Base-by-base conservation (phyloP, 1,140 invertebrate species). In the Eulimnadia texana region DNA sequence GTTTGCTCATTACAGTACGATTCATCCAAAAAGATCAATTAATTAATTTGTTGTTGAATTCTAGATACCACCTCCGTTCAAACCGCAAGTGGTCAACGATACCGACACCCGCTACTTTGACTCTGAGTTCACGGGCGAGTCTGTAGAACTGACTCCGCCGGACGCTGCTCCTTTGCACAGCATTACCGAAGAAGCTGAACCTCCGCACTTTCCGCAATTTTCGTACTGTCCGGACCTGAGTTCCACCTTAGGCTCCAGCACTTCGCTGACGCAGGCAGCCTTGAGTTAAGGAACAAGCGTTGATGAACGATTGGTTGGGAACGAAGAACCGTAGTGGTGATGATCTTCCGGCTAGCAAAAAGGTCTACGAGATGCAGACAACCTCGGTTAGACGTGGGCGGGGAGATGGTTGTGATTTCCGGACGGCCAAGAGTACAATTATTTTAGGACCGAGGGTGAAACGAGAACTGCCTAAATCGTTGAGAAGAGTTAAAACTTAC, bases 61-160 rank as follows among this genome's bases (percentile, higher is more conserved):
- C 28, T 68, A 86, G 81, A 84, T 93, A 67, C 77, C 83, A 59
- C 89, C 89, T 63, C 93, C 94, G 25, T 98, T 97, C 75, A 95
- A 93, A 76, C 94, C 94, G 63, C 88, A 93, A 76, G 93, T 99
- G 52, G 87, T 84, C 53, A 92, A 88, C 19, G 94, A 98, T 69
- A 98, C 88, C 29, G 95, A 99, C 75, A 98, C 94, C 27, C 81
- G 93, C 66, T 80, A 81, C 70, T 98, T 99, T 77, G 94, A 98
- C 76, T 85, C 87, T 62, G 92, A 96, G 77, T 99, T 98, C 76
- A 98, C 95, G n/a, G 91, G 92, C 58, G 93, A 97, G 74, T 86
- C 86, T 67, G 93, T 98, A 10, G 88, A 95, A 76, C 74, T 98
- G 53, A 98, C 95, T 61, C 94, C 94, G 49, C 94, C 93, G 27